Evolutionary conservation across 2,113 vertebrate species (phyloP).

Genomic region (Machaerirhynchus nigripectus): DNA sequence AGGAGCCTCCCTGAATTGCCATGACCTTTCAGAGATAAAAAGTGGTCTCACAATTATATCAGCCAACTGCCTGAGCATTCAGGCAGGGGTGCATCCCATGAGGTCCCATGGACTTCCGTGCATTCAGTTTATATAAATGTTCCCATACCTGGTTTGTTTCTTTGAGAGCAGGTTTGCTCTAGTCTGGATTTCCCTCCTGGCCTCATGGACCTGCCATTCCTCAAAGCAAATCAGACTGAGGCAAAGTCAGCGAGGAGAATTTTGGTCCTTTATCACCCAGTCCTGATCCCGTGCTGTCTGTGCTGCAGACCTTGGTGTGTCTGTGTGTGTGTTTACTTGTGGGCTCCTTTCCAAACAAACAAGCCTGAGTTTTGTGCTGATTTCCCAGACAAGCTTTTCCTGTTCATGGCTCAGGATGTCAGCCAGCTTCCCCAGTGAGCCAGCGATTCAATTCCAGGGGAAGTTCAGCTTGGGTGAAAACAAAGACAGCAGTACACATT

Average conservation of each 20-base stretch:
- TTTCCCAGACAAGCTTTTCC: slow-evolving; percentile 63
- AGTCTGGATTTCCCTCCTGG: not conserved
- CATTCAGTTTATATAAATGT: not conserved
- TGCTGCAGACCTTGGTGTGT: not conserved
- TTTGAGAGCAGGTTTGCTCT: not conserved
- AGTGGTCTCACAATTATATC: not conserved
- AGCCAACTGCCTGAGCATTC: not conserved
- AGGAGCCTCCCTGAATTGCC: not conserved
- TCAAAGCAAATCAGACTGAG: not conserved
- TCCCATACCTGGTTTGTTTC: not conserved
- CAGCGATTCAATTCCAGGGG: slow-evolving; percentile 52
- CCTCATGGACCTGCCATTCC: not conserved
- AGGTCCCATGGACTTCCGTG: not conserved
- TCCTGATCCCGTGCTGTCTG: not conserved
- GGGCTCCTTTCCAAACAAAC: slow-evolving; percentile 39
- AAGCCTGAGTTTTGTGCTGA: not conserved
- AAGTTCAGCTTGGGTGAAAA: slow-evolving; percentile 67
- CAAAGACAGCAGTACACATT: not conserved
- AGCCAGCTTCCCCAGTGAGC: slow-evolving; percentile 30
- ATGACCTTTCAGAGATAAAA: not conserved
- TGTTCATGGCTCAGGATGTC: slow-evolving; percentile 42
- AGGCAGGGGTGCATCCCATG: not conserved
- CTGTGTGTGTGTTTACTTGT: not conserved
- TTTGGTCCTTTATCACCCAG: not conserved
- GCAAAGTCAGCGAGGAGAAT: fast-evolving